These are phyloP conservation scores for Erpetoichthys calabaricus DNA, from an alignment of 2,797 vertebrate genomes.

Conservation along the genomic window DNA sequence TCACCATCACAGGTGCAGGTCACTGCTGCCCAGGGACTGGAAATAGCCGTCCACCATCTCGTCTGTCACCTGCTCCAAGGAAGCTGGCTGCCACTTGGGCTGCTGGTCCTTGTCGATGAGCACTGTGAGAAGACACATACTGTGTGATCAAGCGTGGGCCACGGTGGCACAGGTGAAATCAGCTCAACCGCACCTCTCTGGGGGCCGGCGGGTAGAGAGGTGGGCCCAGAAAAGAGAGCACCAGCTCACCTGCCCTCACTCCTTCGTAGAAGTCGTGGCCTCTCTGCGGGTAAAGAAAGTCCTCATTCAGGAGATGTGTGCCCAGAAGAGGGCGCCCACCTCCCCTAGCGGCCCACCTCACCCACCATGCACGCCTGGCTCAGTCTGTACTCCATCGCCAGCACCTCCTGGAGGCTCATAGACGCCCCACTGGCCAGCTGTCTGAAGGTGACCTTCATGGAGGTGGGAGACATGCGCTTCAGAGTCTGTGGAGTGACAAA, in stretches of 20 bases:
- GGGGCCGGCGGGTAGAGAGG: too few species aligned
- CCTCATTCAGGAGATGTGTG: neutral
- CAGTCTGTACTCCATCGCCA: slow-evolving; percentile 87
- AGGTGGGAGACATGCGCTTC: slow-evolving; percentile 84
- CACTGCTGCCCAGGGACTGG: slow-evolving; percentile 54
- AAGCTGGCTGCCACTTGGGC: slow-evolving; percentile 64
- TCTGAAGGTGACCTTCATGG: slow-evolving; percentile 73
- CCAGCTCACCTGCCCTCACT: slow-evolving; percentile 58
- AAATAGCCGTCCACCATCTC: slow-evolving; percentile 56
- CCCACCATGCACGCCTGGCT: slow-evolving; percentile 82
- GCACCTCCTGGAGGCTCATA: slow-evolving; percentile 70
- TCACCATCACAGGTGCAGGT: slow-evolving; percentile 52
- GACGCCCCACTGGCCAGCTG: slow-evolving; percentile 65
- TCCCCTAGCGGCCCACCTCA: neutral
- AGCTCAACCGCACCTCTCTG: neutral
- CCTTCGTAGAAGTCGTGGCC: slow-evolving; percentile 70
- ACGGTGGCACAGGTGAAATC: neutral
- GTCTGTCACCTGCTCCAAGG: slow-evolving; percentile 57
- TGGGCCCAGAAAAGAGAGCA: too few species aligned
- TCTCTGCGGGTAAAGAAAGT: slow-evolving; percentile 41
- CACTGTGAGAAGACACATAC: slow-evolving; percentile 37
- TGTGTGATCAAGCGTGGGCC: too few species aligned
- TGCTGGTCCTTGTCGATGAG: slow-evolving; percentile 67
- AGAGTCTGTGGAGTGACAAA: slow-evolving; percentile 45
- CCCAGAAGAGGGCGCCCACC: neutral